These are phyloP conservation scores for Amphiura filiformis DNA, from an alignment of 35 echinoderm and acorn worm species.

Conservation along the genomic window DNA sequence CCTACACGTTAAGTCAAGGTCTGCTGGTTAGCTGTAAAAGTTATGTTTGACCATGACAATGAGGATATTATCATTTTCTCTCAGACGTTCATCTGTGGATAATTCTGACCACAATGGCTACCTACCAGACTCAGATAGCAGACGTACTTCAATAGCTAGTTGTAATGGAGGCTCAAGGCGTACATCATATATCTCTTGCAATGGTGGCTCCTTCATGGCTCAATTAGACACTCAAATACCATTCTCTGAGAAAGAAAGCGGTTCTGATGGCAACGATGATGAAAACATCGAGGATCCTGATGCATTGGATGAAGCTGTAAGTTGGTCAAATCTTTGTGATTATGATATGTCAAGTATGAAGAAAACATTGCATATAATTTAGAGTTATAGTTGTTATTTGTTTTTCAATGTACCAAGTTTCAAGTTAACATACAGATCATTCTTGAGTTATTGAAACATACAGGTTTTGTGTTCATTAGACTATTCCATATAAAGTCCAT, in stretches of 20 bases:
- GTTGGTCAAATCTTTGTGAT: not conserved
- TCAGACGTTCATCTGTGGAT: constrained; percentile 53
- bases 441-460: not conserved
- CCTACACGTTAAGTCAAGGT: no score
- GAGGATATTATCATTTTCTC: not conserved
- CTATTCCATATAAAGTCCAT: no score
- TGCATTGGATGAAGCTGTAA: constrained; percentile 90
- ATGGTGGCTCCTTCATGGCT: constrained; percentile 71
- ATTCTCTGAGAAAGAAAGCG: not conserved
- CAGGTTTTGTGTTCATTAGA: no score
- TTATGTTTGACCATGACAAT: no score
- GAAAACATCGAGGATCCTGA: constrained; percentile 76
- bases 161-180: constrained; percentile 68
- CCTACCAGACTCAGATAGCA: constrained; percentile 71
- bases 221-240: constrained; percentile 53
- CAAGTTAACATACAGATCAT: not conserved
- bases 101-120: constrained; percentile 78
- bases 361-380: not conserved
- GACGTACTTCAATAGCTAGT: constrained; percentile 20
- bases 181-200: constrained; percentile 90
- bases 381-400: not conserved
- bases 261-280: constrained; percentile 12
- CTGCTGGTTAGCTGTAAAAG: no score
- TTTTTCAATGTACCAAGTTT: not conserved
- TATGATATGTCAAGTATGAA: no score